A percentile compares a stretch with the other conserved stretches of the same genome.
Conservation (phyloP, 1,140 invertebrate genomes). For the Leptopilina boulardi region DNA sequence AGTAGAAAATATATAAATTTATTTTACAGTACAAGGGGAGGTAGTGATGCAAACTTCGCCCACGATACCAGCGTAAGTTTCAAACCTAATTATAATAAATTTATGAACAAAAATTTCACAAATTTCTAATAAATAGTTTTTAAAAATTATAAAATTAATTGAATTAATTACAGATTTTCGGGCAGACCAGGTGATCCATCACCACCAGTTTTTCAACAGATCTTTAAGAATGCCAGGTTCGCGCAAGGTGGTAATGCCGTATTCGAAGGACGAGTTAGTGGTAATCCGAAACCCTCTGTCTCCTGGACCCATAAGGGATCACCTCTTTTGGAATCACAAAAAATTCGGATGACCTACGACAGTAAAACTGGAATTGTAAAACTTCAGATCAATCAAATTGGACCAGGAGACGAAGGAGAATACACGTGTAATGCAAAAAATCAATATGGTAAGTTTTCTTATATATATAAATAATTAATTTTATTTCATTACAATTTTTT, state of each 20-base stretch:
- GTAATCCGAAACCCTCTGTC: constrained; percentile 94
- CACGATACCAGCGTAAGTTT: constrained; percentile 72
- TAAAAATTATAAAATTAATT: too few relatives aligned
- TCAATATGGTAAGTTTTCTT: constrained; percentile 80
- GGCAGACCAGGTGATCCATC: constrained; percentile 82
- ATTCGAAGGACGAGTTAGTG: constrained; percentile 93
- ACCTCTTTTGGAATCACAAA: constrained; percentile 86
- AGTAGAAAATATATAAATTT: too few relatives aligned
- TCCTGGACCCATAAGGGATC: constrained; percentile 95
- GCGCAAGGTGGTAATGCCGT: constrained; percentile 94
- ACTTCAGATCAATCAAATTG: constrained; percentile 92
- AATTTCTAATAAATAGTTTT: too few relatives aligned
- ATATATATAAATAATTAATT: not conserved
- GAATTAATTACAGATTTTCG: constrained; percentile 61
- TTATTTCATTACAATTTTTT: constrained; percentile 8
- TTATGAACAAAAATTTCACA: too few relatives aligned
- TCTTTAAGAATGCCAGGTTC: constrained; percentile 94
- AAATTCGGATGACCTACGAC: constrained; percentile 92
- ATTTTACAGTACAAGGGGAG: constrained; percentile 73
- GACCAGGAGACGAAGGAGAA: constrained; percentile 95
- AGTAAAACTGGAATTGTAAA: constrained; percentile 90
- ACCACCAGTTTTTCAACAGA: constrained; percentile 94
- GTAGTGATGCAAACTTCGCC: constrained; percentile 72
- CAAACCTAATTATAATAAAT: not conserved
- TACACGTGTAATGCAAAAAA: constrained; percentile 96